A percentile compares a stretch with the other conserved stretches of the same genome.
Evolutionary conservation across 1,140 invertebrate genomes (phyloP).

Genomic region (Trypoxylus dichotomus): DNA sequence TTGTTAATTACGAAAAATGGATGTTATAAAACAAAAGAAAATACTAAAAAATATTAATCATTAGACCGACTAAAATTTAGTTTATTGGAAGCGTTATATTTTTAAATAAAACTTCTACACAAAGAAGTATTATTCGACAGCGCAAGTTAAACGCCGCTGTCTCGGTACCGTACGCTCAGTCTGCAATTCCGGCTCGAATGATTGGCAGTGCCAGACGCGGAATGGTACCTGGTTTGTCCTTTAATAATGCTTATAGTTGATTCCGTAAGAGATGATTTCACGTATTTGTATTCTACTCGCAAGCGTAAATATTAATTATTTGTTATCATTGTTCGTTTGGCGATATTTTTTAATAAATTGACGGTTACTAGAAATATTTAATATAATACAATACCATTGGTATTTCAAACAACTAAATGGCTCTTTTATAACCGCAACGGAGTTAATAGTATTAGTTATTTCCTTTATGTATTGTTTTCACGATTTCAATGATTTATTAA

Average conservation of each 20-base stretch:
- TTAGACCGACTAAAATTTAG: too few relatives aligned
- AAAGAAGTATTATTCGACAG: background rate
- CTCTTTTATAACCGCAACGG: background rate
- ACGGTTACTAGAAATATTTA: too few relatives aligned
- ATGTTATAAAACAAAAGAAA: too few relatives aligned
- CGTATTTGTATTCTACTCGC: background rate
- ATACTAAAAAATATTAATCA: too few relatives aligned
- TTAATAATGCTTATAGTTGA: background rate
- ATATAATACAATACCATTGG: too few relatives aligned
- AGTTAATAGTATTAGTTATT: background rate
- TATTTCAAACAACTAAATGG: background rate
- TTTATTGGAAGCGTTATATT: too few relatives aligned
- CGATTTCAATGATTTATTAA: background rate
- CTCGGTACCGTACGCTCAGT: background rate
- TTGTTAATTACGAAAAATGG: too few relatives aligned
- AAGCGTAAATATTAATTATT: too few relatives aligned
- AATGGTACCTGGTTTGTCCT: slow-evolving; percentile 14
- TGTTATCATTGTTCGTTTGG: too few relatives aligned
- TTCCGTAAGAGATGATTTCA: background rate
- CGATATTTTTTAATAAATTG: too few relatives aligned
- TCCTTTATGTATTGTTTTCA: background rate
- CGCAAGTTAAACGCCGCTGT: background rate
- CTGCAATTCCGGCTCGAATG: background rate
- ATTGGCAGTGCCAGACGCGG: slow-evolving; percentile 12
- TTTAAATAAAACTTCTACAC: too few relatives aligned